Base-by-base conservation (phyloP, 2,797 vertebrate species). In the Pangasius macronema region DNA sequence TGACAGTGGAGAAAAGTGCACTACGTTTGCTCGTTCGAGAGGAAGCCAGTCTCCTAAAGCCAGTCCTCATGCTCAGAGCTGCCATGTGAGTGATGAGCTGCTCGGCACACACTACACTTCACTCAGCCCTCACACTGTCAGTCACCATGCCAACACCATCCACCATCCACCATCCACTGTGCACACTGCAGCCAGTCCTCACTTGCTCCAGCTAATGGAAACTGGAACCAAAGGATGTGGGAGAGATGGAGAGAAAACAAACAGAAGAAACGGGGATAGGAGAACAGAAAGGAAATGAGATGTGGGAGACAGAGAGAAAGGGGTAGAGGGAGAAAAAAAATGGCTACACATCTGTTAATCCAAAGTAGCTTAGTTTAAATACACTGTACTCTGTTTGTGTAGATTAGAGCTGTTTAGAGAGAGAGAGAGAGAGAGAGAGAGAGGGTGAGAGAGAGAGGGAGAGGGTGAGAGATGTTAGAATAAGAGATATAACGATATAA, bases 321-420 rank as follows among this genome's bases (percentile, higher is more conserved):
- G 51, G 16, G 8, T 36, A 11, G 30, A 53, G 70, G 79, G 87
- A 73, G 49, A 82, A 86, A 85, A 53, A 82, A 86, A 85, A 77
- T 90, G 53, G 87, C 85, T 87, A 68, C 89, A 91, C 92, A 93
- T 92, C 89, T 94, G 93, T 89, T 90, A 80, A 92, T 92, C 90
- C 89, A 90, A 90, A 93, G 92, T 91, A 91, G 90, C 89, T 87
- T 91, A 92, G 89, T 89, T 90, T 90, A 90, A 86, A 80, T 85
- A 91, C 87, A 87, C 76, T 89, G 86, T 92, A 89, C 89, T 92
- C 53, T 91, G 87, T 95, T 93, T 93, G 89, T 89, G 88, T 87
- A 89, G 90, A 77, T 76, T 82, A 42, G 79, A 81, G 24, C 10
- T 57, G 76, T 36, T 57, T 3, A 39, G 77, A 86, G 75, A 83